Evolutionary conservation across 1,140 invertebrate species (phyloP).

Genomic region (Drosophila grimshawi): DNA sequence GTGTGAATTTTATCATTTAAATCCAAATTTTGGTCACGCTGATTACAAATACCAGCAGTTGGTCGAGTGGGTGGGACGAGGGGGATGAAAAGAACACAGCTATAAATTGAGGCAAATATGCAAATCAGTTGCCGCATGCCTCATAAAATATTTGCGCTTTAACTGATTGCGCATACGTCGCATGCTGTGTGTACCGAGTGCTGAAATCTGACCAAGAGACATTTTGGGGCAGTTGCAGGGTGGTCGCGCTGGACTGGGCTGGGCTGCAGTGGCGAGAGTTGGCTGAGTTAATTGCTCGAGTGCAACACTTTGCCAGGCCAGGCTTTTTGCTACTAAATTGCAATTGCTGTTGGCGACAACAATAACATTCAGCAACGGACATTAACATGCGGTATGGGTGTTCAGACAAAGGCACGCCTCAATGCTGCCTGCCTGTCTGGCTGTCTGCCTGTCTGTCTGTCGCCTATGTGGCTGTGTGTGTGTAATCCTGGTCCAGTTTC

Average conservation of each 20-base stretch:
- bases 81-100: conserved; percentile 9
- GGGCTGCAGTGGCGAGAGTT: background rate
- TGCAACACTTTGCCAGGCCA: conserved; percentile 42
- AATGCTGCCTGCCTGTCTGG: background rate
- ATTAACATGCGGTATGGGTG: conserved; percentile 45
- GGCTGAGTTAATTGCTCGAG: conserved; percentile 61
- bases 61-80: background rate
- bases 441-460: background rate
- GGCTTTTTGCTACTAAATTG: conserved; percentile 70
- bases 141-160: conserved; percentile 67
- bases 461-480: background rate
- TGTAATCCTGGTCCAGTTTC: conserved; percentile 26
- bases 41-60: conserved; percentile 41
- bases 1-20: conserved; percentile 36
- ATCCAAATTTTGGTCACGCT: conserved; percentile 45
- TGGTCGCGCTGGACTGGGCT: background rate
- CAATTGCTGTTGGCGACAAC: conserved; percentile 58
- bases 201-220: conserved; percentile 46
- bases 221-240: conserved; percentile 38
- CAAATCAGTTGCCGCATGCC: conserved; percentile 64
- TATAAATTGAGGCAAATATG: conserved; percentile 57
- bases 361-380: conserved; percentile 50
- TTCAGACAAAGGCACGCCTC: conserved; percentile 36
- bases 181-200: conserved; percentile 32
- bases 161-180: conserved; percentile 64